Conservation (phyloP, 2,113 vertebrate species). For the Potamarius usumacintae region DNA sequence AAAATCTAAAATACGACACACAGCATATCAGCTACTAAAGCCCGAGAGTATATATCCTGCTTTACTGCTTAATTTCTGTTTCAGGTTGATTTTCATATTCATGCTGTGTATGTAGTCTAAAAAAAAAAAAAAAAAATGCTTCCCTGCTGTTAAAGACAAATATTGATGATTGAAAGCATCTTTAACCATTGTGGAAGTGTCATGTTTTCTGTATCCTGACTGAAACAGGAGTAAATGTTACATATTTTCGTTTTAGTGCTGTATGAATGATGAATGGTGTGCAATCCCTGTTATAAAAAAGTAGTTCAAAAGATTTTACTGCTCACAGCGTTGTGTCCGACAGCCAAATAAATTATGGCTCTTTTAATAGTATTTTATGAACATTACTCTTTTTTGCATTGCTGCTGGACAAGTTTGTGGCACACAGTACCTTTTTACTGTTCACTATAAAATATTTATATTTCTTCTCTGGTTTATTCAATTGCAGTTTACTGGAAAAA, state of each 20-base stretch:
- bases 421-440: not conserved
- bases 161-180: not conserved
- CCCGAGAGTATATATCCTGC: not conserved
- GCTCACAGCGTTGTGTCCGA: not conserved
- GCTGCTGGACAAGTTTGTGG: constrained; percentile 8
- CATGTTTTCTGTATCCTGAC: not conserved
- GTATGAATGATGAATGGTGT: constrained; percentile 7
- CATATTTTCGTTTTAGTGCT: not conserved
- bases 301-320: not conserved
- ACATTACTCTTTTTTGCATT: constrained; percentile 9
- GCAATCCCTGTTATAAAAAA: constrained; percentile 10
- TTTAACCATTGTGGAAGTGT: not conserved
- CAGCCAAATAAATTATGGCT: constrained; percentile 17
- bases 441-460: constrained; percentile 11
- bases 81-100: not conserved
- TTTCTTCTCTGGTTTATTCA: not conserved
- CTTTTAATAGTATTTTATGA: constrained; percentile 15
- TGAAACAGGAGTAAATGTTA: not conserved
- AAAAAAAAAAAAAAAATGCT: not conserved
- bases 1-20: constrained; percentile 73
- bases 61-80: not conserved
- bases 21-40: not conserved
- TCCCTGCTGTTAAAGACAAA: not conserved
- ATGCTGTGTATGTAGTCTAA: not conserved
- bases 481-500: not conserved